Evolutionary conservation across 2,888 invertebrate species (phyloP), one percentile per base, ranked within the genome.

Genomic region (Chalcosyrphus nemorum): DNA sequence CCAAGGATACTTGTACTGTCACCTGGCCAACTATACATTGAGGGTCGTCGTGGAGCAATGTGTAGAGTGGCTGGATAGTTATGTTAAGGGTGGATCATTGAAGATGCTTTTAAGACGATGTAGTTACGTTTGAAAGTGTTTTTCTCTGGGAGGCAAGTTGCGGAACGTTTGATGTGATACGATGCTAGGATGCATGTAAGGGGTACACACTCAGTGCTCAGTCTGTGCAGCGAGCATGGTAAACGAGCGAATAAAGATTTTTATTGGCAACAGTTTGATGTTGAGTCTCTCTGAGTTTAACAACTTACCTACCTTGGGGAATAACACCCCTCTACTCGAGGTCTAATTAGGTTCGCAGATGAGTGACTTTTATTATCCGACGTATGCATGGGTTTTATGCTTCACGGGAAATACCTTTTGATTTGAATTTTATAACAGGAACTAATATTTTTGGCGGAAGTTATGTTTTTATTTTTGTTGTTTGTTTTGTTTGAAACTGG

Each of bases 281-380:
- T 66, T 32, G 11, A 68, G 32, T 68, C 24, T 68, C 24, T 13
- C 74, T 74, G 81, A 50, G 70, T 57, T 75, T 81, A 81, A 81
- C 68, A 70, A 50, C 68, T 35, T 81, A 15, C 38, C 45, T 24
- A 11, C 38, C 45, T 24, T 7, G 41, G 45, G 29, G 32, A 45
- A 52, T 54, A n/a, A n/a, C n/a, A n/a, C n/a, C n/a, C n/a, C 7
- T 19, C 11, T 15, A 45, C 24, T 63, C 21, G 21, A 43, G 52
- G 45, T 35, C 65, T 81, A 81, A 81, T 81, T 81, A 77, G 50
- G 52, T 71, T 59, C 52, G 21, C 59, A 66, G 71, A 61, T 71
- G 71, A 81, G 65, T 71, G 71, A 65, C 43, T 71, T 77, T 81
- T 77, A 77, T 77, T 50, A 15, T 65, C 9, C 17, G 7, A 13